Evolutionary conservation across 2,113 vertebrate species (phyloP).

Genomic region (Halcyon senegalensis): DNA sequence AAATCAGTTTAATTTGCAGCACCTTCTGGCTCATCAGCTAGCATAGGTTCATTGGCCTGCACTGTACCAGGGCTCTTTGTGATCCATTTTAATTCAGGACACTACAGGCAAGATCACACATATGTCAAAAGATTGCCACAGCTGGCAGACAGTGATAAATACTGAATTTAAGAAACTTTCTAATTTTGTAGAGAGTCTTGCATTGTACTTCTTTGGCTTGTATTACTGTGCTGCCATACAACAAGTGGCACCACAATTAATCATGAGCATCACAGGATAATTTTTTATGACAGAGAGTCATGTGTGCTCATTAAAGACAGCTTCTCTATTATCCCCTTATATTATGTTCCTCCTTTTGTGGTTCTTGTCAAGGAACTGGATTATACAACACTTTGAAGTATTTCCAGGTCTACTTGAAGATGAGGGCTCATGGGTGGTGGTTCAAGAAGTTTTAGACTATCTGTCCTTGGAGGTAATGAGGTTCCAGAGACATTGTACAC

Average conservation of each 20-base stretch:
- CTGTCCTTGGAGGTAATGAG: background rate
- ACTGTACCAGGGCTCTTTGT: background rate
- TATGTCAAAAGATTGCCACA: slow-evolving; percentile 8
- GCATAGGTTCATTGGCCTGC: background rate
- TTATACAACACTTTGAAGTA: background rate
- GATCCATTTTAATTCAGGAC: slow-evolving; percentile 57
- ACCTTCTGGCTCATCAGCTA: slow-evolving; percentile 33
- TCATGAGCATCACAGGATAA: slow-evolving; percentile 58
- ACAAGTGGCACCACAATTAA: slow-evolving; percentile 64
- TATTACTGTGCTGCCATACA: background rate
- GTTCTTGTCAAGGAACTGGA: slow-evolving; percentile 5
- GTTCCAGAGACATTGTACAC: background rate
- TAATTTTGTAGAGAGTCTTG: slow-evolving; percentile 58
- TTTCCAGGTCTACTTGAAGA: background rate
- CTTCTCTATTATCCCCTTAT: slow-evolving; percentile 41
- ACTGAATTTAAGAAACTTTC: slow-evolving; percentile 32
- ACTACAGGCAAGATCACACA: background rate
- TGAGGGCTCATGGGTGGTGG: background rate
- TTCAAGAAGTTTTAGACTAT: background rate
- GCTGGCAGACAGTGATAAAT: slow-evolving; percentile 63
- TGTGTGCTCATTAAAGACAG: slow-evolving; percentile 59
- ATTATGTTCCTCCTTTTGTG: background rate
- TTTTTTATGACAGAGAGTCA: slow-evolving; percentile 68
- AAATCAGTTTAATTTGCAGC: slow-evolving; percentile 35
- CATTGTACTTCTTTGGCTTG: slow-evolving; percentile 60